Evolutionary conservation across 2,888 invertebrate species (phyloP).

Genomic region (Platypus cylindrus): DNA sequence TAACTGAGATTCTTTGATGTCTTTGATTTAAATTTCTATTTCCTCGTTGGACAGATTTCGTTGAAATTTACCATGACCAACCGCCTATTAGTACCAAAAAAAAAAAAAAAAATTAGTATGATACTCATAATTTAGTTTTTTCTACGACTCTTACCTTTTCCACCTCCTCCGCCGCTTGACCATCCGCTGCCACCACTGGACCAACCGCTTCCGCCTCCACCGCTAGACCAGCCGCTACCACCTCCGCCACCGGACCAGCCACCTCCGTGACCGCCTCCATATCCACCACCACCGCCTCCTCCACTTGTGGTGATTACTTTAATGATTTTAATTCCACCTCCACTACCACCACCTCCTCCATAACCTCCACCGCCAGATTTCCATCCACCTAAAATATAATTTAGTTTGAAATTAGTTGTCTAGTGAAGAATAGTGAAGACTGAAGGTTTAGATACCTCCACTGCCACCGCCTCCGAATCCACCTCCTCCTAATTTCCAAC

Average conservation of each 20-base stretch:
- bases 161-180: slow-evolving; percentile 10
- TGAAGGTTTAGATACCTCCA: background rate
- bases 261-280: slow-evolving; percentile 21
- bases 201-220: slow-evolving; percentile 11
- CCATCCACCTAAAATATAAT: slow-evolving; percentile 7
- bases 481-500: slow-evolving; percentile 9
- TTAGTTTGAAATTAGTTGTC: background rate
- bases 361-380: slow-evolving; percentile 14
- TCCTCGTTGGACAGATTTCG: background rate
- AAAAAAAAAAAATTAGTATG: background rate
- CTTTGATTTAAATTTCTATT: background rate
- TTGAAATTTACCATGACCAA: slow-evolving; percentile 2
- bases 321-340: slow-evolving; percentile 14
- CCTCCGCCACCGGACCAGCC: slow-evolving; percentile 19
- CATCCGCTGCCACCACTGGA: slow-evolving; percentile 12
- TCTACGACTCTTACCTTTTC: slow-evolving; percentile 1
- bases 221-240: slow-evolving; percentile 7
- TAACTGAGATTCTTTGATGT: background rate
- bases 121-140: background rate
- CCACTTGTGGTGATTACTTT: slow-evolving; percentile 16
- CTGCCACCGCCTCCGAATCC: slow-evolving; percentile 1
- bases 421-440: background rate
- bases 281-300: slow-evolving; percentile 20
- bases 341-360: slow-evolving; percentile 13
- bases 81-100: too few species aligned